Evolutionary conservation across 2,888 invertebrate genomes (phyloP).

Genomic region (Chloromyia formosa): DNA sequence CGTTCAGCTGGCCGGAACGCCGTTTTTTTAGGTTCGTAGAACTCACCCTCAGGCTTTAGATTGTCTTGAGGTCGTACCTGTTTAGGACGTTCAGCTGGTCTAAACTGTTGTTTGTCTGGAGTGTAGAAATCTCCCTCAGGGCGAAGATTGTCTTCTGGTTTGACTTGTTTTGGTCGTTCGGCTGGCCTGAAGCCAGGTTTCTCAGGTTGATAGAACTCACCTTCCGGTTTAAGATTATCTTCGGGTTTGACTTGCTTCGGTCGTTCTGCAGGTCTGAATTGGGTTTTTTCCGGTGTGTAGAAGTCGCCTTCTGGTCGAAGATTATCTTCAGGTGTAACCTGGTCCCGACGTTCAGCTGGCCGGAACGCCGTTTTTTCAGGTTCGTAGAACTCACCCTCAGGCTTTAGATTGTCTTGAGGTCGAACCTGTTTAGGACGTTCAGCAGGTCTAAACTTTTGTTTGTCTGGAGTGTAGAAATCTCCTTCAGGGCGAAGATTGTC

Average conservation of each 20-base stretch:
- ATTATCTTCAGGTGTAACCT: conserved; percentile 63
- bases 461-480: conserved; percentile 62
- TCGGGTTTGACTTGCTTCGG: conserved; percentile 65
- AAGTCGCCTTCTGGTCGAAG: conserved; percentile 70
- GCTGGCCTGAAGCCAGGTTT: conserved; percentile 59
- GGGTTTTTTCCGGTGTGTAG: conserved; percentile 60
- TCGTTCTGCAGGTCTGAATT: conserved; percentile 64
- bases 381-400: conserved; percentile 67
- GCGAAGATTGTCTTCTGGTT: conserved; percentile 68
- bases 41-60: conserved; percentile 45
- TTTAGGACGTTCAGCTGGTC: conserved; percentile 65
- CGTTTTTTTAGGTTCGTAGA: conserved; percentile 44
- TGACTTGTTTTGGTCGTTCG: conserved; percentile 60
- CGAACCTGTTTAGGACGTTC: conserved; percentile 64
- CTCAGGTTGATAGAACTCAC: conserved; percentile 53
- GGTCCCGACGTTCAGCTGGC: conserved; percentile 56
- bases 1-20: conserved; percentile 53
- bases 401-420: conserved; percentile 62
- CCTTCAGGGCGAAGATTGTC: conserved; percentile 71
- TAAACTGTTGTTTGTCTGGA: conserved; percentile 57
- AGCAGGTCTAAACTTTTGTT: conserved; percentile 63
- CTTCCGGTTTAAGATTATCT: conserved; percentile 58
- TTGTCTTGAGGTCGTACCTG: conserved; percentile 59
- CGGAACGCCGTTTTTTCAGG: conserved; percentile 44
- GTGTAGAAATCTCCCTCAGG: conserved; percentile 66